These are phyloP conservation scores for Pammene aurita DNA, from an alignment of 2,888 invertebrate genomes.

Conservation along the genomic window DNA sequence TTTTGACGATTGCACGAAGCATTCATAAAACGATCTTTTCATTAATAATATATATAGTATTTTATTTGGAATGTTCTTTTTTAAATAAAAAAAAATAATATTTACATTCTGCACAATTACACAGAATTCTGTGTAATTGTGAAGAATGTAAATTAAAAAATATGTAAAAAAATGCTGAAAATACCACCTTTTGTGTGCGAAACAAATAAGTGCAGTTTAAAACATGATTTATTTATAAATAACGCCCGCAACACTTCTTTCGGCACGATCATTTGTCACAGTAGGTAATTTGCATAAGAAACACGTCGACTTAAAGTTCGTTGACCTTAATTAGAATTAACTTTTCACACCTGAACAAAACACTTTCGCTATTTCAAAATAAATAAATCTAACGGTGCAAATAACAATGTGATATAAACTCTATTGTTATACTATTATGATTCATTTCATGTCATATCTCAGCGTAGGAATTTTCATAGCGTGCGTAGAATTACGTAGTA, in stretches of 20 bases:
- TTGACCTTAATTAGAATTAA: constrained; percentile 15
- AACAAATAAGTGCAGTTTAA: too few relatives aligned
- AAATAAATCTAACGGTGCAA: background rate
- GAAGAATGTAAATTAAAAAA: too few relatives aligned
- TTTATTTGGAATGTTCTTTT: too few relatives aligned
- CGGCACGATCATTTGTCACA: background rate
- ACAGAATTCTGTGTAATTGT: too few relatives aligned
- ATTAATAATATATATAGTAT: background rate
- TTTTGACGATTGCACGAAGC: background rate
- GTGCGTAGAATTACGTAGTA: background rate
- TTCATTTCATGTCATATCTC: background rate
- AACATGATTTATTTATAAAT: background rate
- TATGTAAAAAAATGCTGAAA: too few relatives aligned
- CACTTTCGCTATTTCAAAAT: constrained; percentile 23
- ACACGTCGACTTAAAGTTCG: constrained; percentile 16
- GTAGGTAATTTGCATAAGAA: constrained; percentile 7
- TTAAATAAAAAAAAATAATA: too few relatives aligned
- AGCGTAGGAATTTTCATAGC: constrained; percentile 16
- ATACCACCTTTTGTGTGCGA: too few relatives aligned
- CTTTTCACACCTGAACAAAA: constrained; percentile 25
- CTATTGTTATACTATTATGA: background rate
- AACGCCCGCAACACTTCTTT: background rate
- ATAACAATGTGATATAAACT: background rate
- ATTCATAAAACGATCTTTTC: background rate
- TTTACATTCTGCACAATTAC: too few relatives aligned